A percentile compares a stretch with the other conserved stretches of the same genome.
phyloP scores from a whole-genome alignment of 2,113 vertebrate genomes.

The Phylloscopus whistleri region DNA sequence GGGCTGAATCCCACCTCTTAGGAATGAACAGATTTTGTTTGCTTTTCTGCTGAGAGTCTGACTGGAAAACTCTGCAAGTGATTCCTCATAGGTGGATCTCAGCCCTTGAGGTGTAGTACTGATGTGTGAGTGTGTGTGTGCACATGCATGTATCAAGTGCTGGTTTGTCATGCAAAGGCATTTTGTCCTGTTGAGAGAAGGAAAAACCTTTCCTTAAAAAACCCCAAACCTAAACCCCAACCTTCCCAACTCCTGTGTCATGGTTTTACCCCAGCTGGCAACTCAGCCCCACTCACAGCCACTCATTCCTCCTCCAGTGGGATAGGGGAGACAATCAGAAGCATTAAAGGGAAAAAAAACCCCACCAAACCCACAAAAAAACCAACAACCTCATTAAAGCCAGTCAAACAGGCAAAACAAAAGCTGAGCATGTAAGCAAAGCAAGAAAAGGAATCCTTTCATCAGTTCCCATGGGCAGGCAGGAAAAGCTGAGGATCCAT shows the following conservation, averaged over 20 bases:
- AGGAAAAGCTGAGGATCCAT: not conserved
- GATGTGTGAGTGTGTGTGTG: not conserved
- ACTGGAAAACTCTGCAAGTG: not conserved
- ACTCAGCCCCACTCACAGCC: not conserved
- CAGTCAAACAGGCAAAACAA: not conserved
- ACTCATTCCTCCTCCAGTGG: not conserved
- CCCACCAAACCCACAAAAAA: no score
- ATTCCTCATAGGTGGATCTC: not conserved
- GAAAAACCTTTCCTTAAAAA: not conserved
- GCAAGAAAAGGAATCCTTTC: not conserved
- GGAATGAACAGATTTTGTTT: not conserved
- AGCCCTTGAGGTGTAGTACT: not conserved
- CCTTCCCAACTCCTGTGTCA: not conserved
- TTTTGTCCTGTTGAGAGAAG: not conserved
- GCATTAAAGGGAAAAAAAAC: not conserved
- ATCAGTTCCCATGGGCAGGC: not conserved
- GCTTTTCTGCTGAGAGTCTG: not conserved
- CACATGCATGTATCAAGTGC: not conserved
- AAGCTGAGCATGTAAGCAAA: not conserved
- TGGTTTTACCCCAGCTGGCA: not conserved
- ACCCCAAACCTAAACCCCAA: rapidly evolving
- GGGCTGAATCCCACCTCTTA: not conserved
- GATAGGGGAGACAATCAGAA: not conserved
- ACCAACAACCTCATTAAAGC: not conserved
- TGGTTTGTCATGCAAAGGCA: not conserved